These are phyloP conservation scores for Ciconia maguari DNA, from an alignment of 2,113 vertebrate species.

Conservation along the genomic window DNA sequence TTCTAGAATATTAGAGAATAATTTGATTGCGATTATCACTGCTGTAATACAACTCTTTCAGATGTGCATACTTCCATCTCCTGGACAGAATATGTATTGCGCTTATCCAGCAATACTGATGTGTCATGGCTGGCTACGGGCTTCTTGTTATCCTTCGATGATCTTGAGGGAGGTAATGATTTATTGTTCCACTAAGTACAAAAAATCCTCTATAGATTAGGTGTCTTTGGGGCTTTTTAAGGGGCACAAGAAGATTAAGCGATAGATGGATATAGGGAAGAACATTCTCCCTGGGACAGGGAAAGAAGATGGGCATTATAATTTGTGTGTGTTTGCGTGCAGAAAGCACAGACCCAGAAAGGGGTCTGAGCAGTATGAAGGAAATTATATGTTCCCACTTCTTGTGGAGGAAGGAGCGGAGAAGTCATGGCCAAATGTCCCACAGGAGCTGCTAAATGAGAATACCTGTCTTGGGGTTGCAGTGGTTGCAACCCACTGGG, in stretches of 20 bases:
- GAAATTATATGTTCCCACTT: neutral
- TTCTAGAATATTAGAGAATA: neutral
- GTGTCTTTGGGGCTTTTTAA: neutral
- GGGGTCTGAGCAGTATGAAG: neutral
- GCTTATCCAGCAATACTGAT: neutral
- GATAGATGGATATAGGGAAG: neutral
- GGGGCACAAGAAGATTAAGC: neutral
- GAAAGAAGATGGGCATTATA: neutral
- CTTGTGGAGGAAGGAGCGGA: neutral
- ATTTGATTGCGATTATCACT: neutral
- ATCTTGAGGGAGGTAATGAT: neutral
- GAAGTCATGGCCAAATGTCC: neutral
- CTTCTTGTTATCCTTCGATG: neutral
- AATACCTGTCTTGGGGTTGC: neutral
- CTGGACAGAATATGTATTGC: neutral
- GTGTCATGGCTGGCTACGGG: too few species aligned
- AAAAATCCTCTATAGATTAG: neutral
- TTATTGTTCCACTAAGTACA: neutral
- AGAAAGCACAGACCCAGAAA: too few species aligned
- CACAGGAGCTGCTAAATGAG: neutral
- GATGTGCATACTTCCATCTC: neutral
- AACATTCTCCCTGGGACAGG: neutral
- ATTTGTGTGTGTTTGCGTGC: neutral
- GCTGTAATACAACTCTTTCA: neutral
- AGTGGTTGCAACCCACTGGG: neutral